A percentile compares a stretch with the other conserved stretches of the same genome.
Conservation (phyloP, 1,140 invertebrate species). For the Heterodera schachtii region DNA sequence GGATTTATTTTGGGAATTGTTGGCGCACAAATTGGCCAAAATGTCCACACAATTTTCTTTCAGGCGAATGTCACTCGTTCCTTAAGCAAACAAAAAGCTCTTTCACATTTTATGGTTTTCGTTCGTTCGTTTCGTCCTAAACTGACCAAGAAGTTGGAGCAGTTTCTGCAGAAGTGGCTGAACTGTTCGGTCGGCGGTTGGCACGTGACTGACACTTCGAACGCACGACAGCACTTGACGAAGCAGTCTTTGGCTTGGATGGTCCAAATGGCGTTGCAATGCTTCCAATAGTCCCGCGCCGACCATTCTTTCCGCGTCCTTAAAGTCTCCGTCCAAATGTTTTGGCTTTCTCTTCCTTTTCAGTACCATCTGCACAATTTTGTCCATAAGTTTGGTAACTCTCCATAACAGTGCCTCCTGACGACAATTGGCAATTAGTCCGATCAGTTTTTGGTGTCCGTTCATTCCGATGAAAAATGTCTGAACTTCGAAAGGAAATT, state of each 20-base stretch:
- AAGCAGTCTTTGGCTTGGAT: conserved; percentile 47
- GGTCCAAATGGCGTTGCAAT: conserved; percentile 46
- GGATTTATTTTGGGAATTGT: conserved; percentile 44
- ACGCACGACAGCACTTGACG: conserved; percentile 43
- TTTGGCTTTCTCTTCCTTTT: no score
- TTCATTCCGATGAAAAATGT: conserved; percentile 46
- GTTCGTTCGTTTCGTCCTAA: background rate
- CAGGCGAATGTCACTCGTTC: conserved; percentile 38
- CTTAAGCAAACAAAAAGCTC: conserved; percentile 28
- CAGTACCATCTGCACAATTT: conserved; percentile 38
- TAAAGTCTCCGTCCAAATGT: no score
- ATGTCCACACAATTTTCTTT: conserved; percentile 46
- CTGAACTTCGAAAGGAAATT: conserved; percentile 31
- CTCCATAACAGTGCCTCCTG: conserved; percentile 43
- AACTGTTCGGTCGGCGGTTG: conserved; percentile 29
- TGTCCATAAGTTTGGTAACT: conserved; percentile 37
- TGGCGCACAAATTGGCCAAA: conserved; percentile 48
- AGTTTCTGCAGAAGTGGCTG: conserved; percentile 37
- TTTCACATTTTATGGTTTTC: background rate
- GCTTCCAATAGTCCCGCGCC: conserved; percentile 45
- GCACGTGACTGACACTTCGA: conserved; percentile 39
- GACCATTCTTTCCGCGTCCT: conserved; percentile 43
- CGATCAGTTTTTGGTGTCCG: conserved; percentile 37
- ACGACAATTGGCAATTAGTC: conserved; percentile 37
- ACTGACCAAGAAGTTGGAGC: conserved; percentile 40